Evolutionary conservation across 2,888 invertebrate genomes (phyloP), one percentile per base, ranked within the genome.

Genomic region (Antheraea assamensis): DNA sequence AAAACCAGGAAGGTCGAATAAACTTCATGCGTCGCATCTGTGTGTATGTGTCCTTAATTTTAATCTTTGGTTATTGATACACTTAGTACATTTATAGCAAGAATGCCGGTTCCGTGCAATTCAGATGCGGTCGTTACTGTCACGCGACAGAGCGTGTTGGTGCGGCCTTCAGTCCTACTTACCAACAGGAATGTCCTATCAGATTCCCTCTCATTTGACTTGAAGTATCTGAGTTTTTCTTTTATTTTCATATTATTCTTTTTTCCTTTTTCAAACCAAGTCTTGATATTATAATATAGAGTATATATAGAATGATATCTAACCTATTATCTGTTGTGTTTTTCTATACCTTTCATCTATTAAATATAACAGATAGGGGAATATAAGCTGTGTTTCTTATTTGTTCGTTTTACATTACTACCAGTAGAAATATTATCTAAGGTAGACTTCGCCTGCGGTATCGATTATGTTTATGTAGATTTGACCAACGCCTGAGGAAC

Each of bases 21-120:
- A 52, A 21, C 21, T 52, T 19, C 21, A 52, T 52, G 52, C 27
- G 17, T 64, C 61, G 1, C 27, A 8, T 64, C 61, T 64, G 61
- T 30, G 17, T 13, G 27, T 15, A 64, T 61, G 21, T 35, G 68
- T 68, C 61, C 17, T 27, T 64, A 64, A 64, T 64, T 55, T 71
- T 74, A 35, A 19, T 74, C 74, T 74, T 55, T 74, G 74, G 15
- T n/a, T 42, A 21, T 42, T 35, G 68, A 68, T 68, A 68, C 68
- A 68, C 68, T 68, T 68, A 68, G 68, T 68, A 68, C 68, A 71
- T 74, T 74, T 74, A 74, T 74, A 74, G 71, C 71, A 71, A 68
- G 74, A 71, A 74, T 74, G 74, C 42, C 35, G n/a, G 24, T 71
- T 66, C 55, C 42, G 19, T 68, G 71, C 55, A 35, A 27, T 35